Conservation (phyloP, 1,140 invertebrate genomes). For the Drosophila setifemur region DNA sequence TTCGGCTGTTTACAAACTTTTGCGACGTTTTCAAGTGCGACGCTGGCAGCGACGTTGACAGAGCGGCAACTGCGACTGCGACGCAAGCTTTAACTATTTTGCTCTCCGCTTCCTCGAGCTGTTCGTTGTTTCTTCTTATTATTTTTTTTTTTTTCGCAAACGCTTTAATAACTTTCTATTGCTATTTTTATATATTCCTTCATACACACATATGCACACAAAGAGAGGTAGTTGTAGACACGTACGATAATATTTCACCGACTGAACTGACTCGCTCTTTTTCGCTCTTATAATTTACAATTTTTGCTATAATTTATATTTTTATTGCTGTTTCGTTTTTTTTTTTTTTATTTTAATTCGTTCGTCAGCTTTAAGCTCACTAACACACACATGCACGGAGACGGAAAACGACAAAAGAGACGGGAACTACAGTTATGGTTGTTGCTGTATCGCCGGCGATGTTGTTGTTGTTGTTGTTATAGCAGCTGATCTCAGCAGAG, state of each 20-base stretch:
- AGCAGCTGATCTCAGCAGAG: conserved; percentile 43
- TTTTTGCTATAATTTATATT: conserved; percentile 53
- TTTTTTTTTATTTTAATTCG: too few relatives aligned
- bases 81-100: conserved; percentile 75
- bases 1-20: conserved; percentile 78
- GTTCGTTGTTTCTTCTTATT: conserved; percentile 45
- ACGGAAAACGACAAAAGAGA: conserved; percentile 20
- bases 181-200: conserved; percentile 71
- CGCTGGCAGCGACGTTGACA: conserved; percentile 36
- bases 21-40: conserved; percentile 78
- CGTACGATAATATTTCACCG: conserved; percentile 54
- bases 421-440: conserved; percentile 30
- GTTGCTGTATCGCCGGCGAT: too few relatives aligned
- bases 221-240: conserved; percentile 21
- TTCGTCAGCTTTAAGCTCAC: conserved; percentile 49
- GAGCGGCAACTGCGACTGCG: conserved; percentile 16
- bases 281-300: conserved; percentile 43
- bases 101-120: conserved; percentile 46
- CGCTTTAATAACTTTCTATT: conserved; percentile 78
- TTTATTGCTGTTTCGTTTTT: conserved; percentile 17
- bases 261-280: conserved; percentile 24
- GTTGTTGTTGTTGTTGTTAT: conserved; percentile 20
- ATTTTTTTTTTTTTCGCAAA: conserved; percentile 50
- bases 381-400: conserved; percentile 23
- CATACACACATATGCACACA: conserved; percentile 33